Evolutionary conservation across 2,797 vertebrate species (phyloP).

Genomic region (Tachyglossus aculeatus): DNA sequence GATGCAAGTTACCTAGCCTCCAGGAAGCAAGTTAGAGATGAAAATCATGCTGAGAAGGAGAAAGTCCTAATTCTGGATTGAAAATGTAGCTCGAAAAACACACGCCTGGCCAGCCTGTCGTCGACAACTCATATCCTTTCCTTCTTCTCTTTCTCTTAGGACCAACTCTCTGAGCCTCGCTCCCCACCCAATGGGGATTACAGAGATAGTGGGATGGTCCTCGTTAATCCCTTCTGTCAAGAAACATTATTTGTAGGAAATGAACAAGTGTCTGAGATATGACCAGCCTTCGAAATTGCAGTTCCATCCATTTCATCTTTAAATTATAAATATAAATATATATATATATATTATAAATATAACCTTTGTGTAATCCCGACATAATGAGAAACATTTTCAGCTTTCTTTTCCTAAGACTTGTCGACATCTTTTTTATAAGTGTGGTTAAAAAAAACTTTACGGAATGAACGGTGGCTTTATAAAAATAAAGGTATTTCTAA

Average conservation of each 20-base stretch:
- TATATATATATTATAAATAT: constrained; percentile 76
- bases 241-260: constrained; percentile 90
- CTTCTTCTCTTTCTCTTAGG: constrained; percentile 59
- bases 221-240: constrained; percentile 98
- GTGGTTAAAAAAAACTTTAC: constrained; percentile 85
- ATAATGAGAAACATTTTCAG: constrained; percentile 75
- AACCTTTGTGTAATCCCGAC: constrained; percentile 77
- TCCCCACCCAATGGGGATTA: constrained; percentile 96
- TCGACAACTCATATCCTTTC: constrained; percentile 16
- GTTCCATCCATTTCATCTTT: constrained; percentile 60
- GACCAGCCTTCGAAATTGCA: constrained; percentile 51
- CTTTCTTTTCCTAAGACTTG: constrained; percentile 75
- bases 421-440: constrained; percentile 83
- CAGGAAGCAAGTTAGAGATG: no score
- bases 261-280: constrained; percentile 92
- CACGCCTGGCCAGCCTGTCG: no score
- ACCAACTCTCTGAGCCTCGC: constrained; percentile 85
- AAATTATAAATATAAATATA: constrained; percentile 71
- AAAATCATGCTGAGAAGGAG: no score
- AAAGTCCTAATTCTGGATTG: no score
- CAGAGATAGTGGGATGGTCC: constrained; percentile 91
- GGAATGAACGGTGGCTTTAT: constrained; percentile 89
- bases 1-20: no score
- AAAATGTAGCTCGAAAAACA: no score
- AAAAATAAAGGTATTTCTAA: constrained; percentile 88